Conservation (phyloP, 2,888 invertebrate species). For the Caradrina kadenii region DNA sequence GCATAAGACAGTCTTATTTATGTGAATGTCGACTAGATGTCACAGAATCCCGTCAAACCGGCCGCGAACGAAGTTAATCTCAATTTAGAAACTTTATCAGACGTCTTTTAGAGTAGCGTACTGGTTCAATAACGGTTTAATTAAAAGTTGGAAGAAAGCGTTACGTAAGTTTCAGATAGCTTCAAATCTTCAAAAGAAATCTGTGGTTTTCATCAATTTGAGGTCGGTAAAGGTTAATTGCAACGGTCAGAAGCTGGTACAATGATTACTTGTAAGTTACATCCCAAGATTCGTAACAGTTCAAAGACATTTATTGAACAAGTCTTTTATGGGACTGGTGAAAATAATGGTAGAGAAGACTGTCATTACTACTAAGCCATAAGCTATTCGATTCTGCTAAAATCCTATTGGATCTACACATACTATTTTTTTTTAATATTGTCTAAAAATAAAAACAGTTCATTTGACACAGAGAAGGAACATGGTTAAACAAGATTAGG, state of each 20-base stretch:
- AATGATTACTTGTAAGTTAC: conserved; percentile 45
- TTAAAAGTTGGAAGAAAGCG: conserved; percentile 34
- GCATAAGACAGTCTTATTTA: conserved; percentile 52
- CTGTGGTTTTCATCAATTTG: conserved; percentile 45
- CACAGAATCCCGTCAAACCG: conserved; percentile 48
- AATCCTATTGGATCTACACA: conserved; percentile 5
- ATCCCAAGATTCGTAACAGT: conserved; percentile 48
- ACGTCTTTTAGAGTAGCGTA: conserved; percentile 39
- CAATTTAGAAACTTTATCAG: conserved; percentile 59
- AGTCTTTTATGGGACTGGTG: neutral
- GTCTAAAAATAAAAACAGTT: too few relatives aligned
- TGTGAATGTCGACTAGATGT: conserved; percentile 55
- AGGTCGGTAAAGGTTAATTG: conserved; percentile 57
- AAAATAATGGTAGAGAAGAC: conserved; percentile 5
- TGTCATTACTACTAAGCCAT: neutral
- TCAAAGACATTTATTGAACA: conserved; percentile 25
- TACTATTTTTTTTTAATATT: too few relatives aligned
- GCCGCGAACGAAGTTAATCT: conserved; percentile 49
- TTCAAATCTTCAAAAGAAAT: conserved; percentile 50
- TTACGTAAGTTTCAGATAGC: conserved; percentile 48
- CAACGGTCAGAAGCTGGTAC: conserved; percentile 40
- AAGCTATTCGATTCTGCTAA: conserved; percentile 2
- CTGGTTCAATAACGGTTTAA: conserved; percentile 47
- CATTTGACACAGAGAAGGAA: too few relatives aligned
- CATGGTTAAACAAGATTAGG: too few relatives aligned